Conservation (phyloP, 2,888 invertebrate genomes). For the Amitus sp. region DNA sequence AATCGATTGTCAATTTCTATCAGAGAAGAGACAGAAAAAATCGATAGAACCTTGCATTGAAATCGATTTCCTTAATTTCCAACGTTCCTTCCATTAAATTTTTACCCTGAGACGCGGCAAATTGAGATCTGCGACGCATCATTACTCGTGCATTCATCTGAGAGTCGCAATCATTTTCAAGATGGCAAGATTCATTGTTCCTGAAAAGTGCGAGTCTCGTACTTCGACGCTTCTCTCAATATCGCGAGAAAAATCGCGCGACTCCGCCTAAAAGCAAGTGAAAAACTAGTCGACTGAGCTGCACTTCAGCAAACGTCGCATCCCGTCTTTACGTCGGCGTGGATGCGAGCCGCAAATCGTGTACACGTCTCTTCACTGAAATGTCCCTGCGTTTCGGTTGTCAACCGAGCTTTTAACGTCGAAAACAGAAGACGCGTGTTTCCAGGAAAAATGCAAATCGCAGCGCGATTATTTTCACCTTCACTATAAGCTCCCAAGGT, state of each 20-base stretch:
- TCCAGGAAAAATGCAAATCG: too few relatives aligned
- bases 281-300: not conserved
- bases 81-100: too few relatives aligned
- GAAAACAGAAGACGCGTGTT: not conserved
- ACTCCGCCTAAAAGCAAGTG: slow-evolving; percentile 6
- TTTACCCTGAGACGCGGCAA: too few relatives aligned
- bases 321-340: slow-evolving; percentile 9
- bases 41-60: too few relatives aligned
- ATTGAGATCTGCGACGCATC: too few relatives aligned
- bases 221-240: not conserved
- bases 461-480: too few relatives aligned
- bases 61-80: too few relatives aligned
- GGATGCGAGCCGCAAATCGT: slow-evolving; percentile 13
- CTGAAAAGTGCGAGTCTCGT: slow-evolving; percentile 1
- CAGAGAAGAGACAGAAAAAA: too few relatives aligned
- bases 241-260: not conserved
- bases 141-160: too few relatives aligned
- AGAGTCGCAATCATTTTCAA: not conserved
- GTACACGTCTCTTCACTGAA: slow-evolving; percentile 15
- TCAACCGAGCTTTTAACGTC: slow-evolving; percentile 10
- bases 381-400: not conserved
- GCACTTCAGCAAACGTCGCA: slow-evolving; percentile 11
- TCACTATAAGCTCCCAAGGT: too few relatives aligned
- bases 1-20: too few relatives aligned
- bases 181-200: slow-evolving; percentile 6